These are phyloP conservation scores for Diphyllodes magnificus DNA, from an alignment of 2,113 vertebrate genomes.

Conservation along the genomic window DNA sequence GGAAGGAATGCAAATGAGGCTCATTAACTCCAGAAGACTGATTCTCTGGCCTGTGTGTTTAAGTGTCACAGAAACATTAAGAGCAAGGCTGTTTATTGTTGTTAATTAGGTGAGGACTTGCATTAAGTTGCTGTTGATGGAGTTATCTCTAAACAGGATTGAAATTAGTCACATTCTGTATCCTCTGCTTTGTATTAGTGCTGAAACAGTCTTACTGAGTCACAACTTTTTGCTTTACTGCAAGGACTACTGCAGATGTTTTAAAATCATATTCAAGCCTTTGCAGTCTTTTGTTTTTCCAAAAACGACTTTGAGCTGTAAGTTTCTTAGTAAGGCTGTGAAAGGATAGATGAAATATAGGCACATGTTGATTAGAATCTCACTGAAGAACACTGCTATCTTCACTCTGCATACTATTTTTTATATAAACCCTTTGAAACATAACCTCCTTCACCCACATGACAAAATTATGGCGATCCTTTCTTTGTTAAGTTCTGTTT, in stretches of 20 bases:
- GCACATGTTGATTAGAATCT: not conserved
- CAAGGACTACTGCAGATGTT: not conserved
- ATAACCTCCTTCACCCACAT: not conserved
- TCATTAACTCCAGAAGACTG: slow-evolving; percentile 22
- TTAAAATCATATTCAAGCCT: not conserved
- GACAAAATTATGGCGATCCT: not conserved
- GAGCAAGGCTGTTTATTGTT: not conserved
- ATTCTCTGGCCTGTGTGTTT: not conserved
- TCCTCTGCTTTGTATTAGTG: not conserved
- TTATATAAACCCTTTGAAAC: not conserved
- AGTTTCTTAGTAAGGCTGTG: not conserved
- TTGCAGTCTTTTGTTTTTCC: not conserved
- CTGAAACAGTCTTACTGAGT: not conserved
- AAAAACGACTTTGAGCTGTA: not conserved
- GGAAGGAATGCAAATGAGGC: slow-evolving; percentile 1
- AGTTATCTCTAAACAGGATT: not conserved
- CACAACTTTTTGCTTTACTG: not conserved
- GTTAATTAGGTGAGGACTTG: slow-evolving; percentile 14
- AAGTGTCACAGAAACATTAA: not conserved
- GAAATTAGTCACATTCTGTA: not conserved
- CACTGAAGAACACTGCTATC: not conserved
- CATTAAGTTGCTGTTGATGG: not conserved
- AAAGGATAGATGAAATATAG: not conserved
- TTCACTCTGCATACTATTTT: not conserved
- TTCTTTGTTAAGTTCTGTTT: not conserved